A percentile compares a stretch with the other conserved stretches of the same genome.
Conservation (phyloP, 1,140 invertebrate genomes). For the Drosophila ercepeae region DNA sequence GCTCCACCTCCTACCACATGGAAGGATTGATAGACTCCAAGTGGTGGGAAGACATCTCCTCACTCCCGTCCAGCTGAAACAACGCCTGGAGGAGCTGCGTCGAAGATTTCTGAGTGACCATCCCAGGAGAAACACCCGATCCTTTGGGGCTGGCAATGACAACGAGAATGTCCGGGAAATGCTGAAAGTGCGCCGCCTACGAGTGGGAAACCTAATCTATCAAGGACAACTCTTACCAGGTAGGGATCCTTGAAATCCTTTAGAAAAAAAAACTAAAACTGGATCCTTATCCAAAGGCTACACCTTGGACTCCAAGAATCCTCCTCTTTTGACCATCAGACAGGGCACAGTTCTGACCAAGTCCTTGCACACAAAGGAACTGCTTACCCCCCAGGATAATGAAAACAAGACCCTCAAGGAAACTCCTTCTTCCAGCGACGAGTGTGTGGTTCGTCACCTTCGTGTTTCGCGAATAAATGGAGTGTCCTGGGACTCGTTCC, state of each 20-base stretch:
- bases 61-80: conserved; percentile 57
- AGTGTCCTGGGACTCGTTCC: conserved; percentile 58
- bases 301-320: conserved; percentile 18
- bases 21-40: conserved; percentile 40
- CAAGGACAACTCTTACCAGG: conserved; percentile 59
- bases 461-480: conserved; percentile 63
- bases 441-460: conserved; percentile 48
- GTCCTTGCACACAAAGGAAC: conserved; percentile 15
- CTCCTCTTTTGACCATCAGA: conserved; percentile 46
- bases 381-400: conserved; percentile 31
- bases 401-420: neutral
- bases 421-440: neutral
- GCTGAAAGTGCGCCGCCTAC: conserved; percentile 45
- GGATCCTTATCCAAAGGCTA: conserved; percentile 27
- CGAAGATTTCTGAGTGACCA: conserved; percentile 9
- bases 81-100: conserved; percentile 47
- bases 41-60: conserved; percentile 34
- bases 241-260: conserved; percentile 6
- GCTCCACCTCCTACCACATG: conserved; percentile 23
- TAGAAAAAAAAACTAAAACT: neutral
- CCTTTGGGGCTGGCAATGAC: conserved; percentile 56
- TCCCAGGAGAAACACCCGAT: conserved; percentile 8
- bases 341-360: conserved; percentile 16
- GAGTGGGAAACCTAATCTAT: conserved; percentile 69
- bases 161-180: conserved; percentile 7